These are phyloP conservation scores for Tympanoctomys barrerae DNA, from an alignment of 2,797 vertebrate species.

Conservation along the genomic window DNA sequence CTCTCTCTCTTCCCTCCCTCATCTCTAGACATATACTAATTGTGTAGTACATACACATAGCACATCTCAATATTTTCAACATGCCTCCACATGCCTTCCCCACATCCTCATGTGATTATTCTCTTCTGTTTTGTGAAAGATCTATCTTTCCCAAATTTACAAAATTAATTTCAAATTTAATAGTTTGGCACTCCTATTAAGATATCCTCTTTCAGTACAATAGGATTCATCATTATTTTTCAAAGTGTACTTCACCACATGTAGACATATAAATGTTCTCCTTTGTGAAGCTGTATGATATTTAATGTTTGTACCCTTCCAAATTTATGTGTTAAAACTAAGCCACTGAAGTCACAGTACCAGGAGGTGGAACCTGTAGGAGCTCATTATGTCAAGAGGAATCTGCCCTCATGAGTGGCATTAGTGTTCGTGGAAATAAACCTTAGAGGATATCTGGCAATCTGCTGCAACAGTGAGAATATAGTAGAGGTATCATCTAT, in stretches of 20 bases:
- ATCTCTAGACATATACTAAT: neutral
- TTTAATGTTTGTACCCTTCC: neutral
- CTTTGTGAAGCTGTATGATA: neutral
- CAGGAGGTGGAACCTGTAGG: neutral
- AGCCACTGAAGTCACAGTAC: neutral
- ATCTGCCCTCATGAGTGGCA: neutral
- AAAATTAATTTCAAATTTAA: slow-evolving; percentile 47
- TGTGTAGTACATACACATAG: neutral
- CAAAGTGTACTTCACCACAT: neutral
- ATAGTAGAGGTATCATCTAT: neutral
- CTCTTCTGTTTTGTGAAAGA: neutral
- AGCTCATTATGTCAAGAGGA: neutral
- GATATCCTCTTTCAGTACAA: neutral
- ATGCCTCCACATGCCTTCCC: neutral
- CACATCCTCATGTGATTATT: neutral
- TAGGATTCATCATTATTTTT: neutral
- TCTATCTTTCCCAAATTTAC: neutral
- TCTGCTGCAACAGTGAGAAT: neutral
- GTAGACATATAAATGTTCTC: neutral
- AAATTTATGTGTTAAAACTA: neutral
- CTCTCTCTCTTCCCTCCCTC: no score
- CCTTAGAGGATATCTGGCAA: neutral
- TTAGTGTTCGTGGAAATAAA: neutral
- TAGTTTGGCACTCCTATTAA: neutral
- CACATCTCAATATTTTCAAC: neutral